These are phyloP conservation scores for Mustela lutreola DNA, from an alignment of 2,113 vertebrate species.

Conservation along the genomic window DNA sequence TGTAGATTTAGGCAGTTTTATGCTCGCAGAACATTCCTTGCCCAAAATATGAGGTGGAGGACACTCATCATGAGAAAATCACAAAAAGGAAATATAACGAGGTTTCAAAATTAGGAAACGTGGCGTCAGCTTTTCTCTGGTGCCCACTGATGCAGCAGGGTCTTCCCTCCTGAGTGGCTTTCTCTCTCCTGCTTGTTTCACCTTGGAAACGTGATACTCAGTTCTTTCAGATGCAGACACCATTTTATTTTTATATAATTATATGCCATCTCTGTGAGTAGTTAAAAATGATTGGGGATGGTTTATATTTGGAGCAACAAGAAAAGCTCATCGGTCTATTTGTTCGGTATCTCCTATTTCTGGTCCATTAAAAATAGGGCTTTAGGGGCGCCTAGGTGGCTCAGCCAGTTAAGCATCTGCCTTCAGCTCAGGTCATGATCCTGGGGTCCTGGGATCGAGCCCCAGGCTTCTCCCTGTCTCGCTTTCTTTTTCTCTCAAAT, in stretches of 20 bases:
- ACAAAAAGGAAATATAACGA: fast-evolving
- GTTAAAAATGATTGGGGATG: background rate
- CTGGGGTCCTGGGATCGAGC: background rate
- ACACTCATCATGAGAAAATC: background rate
- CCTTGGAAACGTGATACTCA: background rate
- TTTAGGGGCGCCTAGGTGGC: background rate
- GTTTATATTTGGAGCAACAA: constrained; percentile 11
- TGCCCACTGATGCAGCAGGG: background rate
- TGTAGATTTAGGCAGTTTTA: background rate
- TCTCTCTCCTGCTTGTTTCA: background rate
- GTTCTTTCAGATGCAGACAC: background rate
- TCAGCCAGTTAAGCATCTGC: background rate
- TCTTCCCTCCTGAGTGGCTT: background rate
- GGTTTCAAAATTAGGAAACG: background rate
- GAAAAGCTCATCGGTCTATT: background rate
- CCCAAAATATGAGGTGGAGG: background rate
- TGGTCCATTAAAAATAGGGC: background rate
- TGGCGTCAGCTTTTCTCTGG: background rate
- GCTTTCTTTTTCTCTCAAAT: background rate
- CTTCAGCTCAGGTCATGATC: background rate
- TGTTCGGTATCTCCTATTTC: background rate
- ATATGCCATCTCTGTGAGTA: background rate
- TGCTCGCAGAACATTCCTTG: background rate
- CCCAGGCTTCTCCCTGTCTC: background rate
- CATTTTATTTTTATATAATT: background rate